These are phyloP conservation scores for Acromyrmex charruanus DNA, from an alignment of 1,140 invertebrate species.

Conservation along the genomic window DNA sequence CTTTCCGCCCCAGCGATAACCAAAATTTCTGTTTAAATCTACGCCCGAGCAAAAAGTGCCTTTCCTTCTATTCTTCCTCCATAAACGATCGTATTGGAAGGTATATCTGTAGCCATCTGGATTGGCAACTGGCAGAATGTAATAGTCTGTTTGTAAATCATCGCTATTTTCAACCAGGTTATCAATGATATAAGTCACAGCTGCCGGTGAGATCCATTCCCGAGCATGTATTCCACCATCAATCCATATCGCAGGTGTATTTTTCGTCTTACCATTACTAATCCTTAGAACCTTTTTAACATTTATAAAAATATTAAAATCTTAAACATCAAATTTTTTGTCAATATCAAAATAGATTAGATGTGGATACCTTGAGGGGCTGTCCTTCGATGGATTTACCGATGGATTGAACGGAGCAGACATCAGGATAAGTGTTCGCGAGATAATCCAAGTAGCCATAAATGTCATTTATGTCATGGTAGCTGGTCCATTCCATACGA, in stretches of 20 bases:
- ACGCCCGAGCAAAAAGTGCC: slow-evolving; percentile 89
- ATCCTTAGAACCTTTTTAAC: slow-evolving; percentile 88
- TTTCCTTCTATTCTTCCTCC: slow-evolving; percentile 90
- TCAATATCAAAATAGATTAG: neutral
- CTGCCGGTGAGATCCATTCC: slow-evolving; percentile 94
- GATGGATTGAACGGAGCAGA: slow-evolving; percentile 91
- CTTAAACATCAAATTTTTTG: slow-evolving; percentile 6
- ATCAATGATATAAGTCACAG: slow-evolving; percentile 89
- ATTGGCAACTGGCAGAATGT: slow-evolving; percentile 88
- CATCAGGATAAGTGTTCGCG: slow-evolving; percentile 91
- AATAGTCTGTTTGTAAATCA: slow-evolving; percentile 88
- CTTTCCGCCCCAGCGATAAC: slow-evolving; percentile 89
- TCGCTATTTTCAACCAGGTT: slow-evolving; percentile 92
- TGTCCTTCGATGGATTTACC: slow-evolving; percentile 92
- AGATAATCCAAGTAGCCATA: slow-evolving; percentile 92
- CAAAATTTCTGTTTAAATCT: slow-evolving; percentile 91
- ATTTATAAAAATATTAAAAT: neutral
- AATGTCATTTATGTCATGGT: slow-evolving; percentile 91
- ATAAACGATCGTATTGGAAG: slow-evolving; percentile 88
- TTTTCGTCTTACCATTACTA: slow-evolving; percentile 84
- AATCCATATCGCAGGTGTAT: slow-evolving; percentile 87
- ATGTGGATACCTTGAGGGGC: slow-evolving; percentile 88
- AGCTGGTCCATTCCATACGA: slow-evolving; percentile 93
- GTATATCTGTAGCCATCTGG: slow-evolving; percentile 92
- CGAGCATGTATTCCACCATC: slow-evolving; percentile 91